Conservation (phyloP, 2,797 vertebrate genomes). For the Cossypha heuglini region DNA sequence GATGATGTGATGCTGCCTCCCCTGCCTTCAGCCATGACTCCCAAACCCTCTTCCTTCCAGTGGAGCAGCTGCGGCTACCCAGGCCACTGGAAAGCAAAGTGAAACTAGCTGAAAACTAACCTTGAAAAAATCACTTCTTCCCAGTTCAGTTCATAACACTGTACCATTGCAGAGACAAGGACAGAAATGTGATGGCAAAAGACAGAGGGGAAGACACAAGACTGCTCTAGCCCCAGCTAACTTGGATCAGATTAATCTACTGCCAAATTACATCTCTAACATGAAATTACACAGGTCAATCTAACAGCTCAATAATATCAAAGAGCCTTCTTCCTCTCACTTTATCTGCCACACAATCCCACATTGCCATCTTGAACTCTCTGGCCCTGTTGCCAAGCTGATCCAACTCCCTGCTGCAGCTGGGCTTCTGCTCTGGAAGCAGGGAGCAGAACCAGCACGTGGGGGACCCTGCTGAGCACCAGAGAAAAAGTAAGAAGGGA, state of each 20-base stretch:
- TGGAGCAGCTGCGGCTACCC: neutral
- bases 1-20: neutral
- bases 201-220: neutral
- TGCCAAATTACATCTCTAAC: neutral
- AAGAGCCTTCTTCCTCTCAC: neutral
- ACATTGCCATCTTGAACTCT: accelerated
- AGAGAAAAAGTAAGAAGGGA: neutral
- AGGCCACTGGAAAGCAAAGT: neutral
- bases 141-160: neutral
- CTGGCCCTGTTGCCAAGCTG: neutral
- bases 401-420: neutral
- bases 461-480: neutral
- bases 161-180: neutral
- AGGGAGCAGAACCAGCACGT: accelerated
- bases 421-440: neutral
- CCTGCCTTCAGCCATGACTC: neutral
- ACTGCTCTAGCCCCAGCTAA: neutral
- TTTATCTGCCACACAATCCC: neutral
- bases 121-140: neutral
- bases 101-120: neutral
- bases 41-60: neutral
- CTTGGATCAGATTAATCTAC: neutral
- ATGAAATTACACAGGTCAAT: neutral
- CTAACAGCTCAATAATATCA: neutral
- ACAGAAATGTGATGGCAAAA: neutral